Conservation (phyloP, 1,140 invertebrate genomes). For the Periplaneta americana region DNA sequence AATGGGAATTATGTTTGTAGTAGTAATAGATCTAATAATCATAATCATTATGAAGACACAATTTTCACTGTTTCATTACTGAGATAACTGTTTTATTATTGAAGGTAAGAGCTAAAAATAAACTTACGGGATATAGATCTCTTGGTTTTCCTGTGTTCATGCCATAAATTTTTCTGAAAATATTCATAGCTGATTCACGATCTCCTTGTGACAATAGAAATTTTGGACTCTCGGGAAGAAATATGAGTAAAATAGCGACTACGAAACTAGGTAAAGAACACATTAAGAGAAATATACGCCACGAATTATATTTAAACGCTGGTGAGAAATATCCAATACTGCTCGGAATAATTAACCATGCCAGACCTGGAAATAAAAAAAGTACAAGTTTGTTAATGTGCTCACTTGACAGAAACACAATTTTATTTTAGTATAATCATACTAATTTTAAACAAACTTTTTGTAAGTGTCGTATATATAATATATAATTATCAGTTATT, state of each 20-base stretch:
- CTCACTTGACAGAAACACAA: too few species aligned
- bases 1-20: too few species aligned
- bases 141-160: slow-evolving; percentile 69
- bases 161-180: slow-evolving; percentile 72
- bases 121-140: slow-evolving; percentile 60
- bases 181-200: slow-evolving; percentile 69
- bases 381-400: too few species aligned
- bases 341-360: slow-evolving; percentile 62
- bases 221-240: slow-evolving; percentile 90
- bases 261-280: slow-evolving; percentile 82
- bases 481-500: too few species aligned
- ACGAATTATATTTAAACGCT: slow-evolving; percentile 78
- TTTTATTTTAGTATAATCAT: too few species aligned
- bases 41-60: too few species aligned
- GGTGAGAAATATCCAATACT: slow-evolving; percentile 25
- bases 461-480: too few species aligned
- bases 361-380: slow-evolving; percentile 51
- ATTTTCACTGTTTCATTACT: too few species aligned
- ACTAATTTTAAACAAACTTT: too few species aligned
- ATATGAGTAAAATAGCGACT: slow-evolving; percentile 71
- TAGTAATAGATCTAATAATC: too few species aligned
- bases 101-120: too few species aligned
- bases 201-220: slow-evolving; percentile 73
- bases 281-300: slow-evolving; percentile 84
- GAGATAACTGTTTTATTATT: too few species aligned